Evolutionary conservation across 2,888 invertebrate species (phyloP), one percentile per base, ranked within the genome.

Genomic region (Drosophila stalkeri): DNA sequence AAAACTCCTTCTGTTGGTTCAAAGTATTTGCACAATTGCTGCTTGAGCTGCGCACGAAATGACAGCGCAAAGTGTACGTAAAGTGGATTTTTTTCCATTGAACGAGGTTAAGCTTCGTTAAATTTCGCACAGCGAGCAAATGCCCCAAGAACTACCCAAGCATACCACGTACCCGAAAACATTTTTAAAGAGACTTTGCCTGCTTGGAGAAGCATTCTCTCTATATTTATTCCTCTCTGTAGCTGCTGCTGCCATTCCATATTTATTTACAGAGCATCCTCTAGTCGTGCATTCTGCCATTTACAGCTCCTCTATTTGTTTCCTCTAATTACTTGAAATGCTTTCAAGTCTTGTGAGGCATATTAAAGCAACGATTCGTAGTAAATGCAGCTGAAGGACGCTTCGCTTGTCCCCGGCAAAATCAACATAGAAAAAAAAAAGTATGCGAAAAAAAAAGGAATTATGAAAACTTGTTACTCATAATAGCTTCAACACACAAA

Each of bases 31-130:
- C 90, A 86, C 88, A 91, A 91, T 85, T 88, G 90, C 88, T 78
- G 80, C 86, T 86, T 75, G 81, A 86, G 85, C 78, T 82, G 88
- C 71, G 75, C 74, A 80, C 89, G 72, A 90, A 90, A 87, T 87
- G 81, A 90, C 91, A 91, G 84, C 89, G 86, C 79, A 87, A 89
- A 90, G 89, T 86, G 87, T 87, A 87, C 82, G 69, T 77, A 84
- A 85, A 85, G 85, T 87, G 90, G 89, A 83, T 89, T 90, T 80
- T 85, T 80, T 86, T 75, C 66, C 86, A 86, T 88, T 90, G 89
- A 86, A 88, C 90, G 89, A 90, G 83, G 86, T 89, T 89, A 88
- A 86, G 91, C 91, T 90, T 89, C 88, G 89, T 85, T 89, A 90
- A 90, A 86, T 89, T 89, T 81, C 79, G 72, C 72, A 60, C 80